phyloP scores from a whole-genome alignment of 2,888 invertebrate species.

The Melinaea menophilus region DNA sequence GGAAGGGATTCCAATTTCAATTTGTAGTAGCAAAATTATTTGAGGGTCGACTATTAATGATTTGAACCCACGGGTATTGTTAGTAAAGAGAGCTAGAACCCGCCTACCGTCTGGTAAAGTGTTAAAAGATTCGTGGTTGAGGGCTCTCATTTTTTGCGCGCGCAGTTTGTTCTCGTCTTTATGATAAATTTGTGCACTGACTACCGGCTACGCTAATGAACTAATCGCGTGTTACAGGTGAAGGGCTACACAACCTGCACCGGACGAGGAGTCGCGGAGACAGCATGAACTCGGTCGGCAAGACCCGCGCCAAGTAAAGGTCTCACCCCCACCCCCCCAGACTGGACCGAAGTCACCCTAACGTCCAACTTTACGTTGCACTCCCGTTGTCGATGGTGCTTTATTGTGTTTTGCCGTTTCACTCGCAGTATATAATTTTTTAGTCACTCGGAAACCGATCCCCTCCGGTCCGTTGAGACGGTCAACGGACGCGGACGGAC shows the following conservation, averaged over 20 bases:
- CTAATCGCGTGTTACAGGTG: constrained; percentile 60
- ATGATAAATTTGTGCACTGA: too few species aligned
- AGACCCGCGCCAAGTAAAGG: constrained; percentile 68
- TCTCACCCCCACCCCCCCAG: constrained; percentile 38
- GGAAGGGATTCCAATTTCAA: too few species aligned
- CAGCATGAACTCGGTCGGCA: constrained; percentile 84
- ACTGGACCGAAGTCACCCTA: constrained; percentile 59
- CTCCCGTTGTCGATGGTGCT: constrained; percentile 68
- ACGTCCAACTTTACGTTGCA: constrained; percentile 67
- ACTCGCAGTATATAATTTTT: background rate
- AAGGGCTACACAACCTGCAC: constrained; percentile 83
- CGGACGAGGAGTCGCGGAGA: constrained; percentile 90
- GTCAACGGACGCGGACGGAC: constrained; percentile 48
- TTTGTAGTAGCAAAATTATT: too few species aligned
- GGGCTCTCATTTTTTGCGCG: too few species aligned
- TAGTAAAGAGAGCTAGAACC: too few species aligned
- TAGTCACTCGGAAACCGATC: background rate
- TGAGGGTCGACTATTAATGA: too few species aligned
- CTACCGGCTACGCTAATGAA: too few species aligned
- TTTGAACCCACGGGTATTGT: too few species aligned
- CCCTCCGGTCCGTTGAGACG: constrained; percentile 52
- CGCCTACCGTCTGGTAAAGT: too few species aligned
- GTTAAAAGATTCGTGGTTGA: too few species aligned
- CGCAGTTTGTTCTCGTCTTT: too few species aligned
- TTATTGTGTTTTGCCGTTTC: constrained; percentile 19